Evolutionary conservation across 2,113 vertebrate species (phyloP), one percentile per base, ranked within the genome.

Genomic region (Gracilinanus agilis): DNA sequence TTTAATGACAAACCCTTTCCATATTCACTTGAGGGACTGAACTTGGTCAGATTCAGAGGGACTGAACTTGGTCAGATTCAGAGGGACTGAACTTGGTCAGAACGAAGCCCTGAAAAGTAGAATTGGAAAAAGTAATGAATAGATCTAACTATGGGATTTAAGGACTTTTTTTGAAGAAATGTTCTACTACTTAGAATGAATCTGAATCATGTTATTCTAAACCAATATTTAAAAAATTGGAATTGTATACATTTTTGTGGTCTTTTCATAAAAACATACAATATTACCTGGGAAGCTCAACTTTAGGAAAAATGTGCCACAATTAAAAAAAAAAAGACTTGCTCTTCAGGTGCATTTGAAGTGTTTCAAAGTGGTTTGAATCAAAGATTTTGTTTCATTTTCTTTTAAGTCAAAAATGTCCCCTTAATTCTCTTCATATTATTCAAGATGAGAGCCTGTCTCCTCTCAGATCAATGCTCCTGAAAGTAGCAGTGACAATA

Each of bases 341-440:
- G 11, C 92, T 94, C 90, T 29, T 92, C 27, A 92, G 93, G 75
- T 58, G 94, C 61, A 23, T 83, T 23, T 83, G 67, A 83, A 83
- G n/a, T 83, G 19, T 83, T 40, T 83, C n/a, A 83, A 83, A 83
- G 16, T 83, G 16, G 6, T 83, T 83, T 83, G 67, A 40, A 83
- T 83, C 67, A 83, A 83, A 83, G 67, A 83, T 40, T 83, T 40
- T 9, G 40, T 83, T 40, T 83, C 67, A 83, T 40, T 83, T 83
- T 83, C 67, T 83, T 83, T 83, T 83, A 83, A 40, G 16, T 1
- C 40, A 83, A 75, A 83, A n/a, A 83, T 23, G 67, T 83, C 16
- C 6, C 40, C 67, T 83, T 83, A 83, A 83, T 83, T 83, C 67
- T 83, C 7, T 83, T 83, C 19, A 83, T 21, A 83, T 49, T 40